Conservation (phyloP, 30 jellyfish, hydroid and myxozoan species). For the Aurelia aurita complex sp. Pacific region DNA sequence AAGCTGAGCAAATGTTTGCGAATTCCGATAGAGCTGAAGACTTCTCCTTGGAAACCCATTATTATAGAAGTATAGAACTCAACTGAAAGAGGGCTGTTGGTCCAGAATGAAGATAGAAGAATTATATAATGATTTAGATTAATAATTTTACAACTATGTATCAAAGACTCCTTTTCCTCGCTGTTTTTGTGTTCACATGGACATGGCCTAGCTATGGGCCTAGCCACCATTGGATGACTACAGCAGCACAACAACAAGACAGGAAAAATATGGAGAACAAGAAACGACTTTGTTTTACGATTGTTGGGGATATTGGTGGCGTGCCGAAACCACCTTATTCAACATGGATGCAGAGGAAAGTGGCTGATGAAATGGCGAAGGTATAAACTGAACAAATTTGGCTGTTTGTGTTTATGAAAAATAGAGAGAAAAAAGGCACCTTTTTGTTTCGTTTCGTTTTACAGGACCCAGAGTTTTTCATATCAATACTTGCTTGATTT, state of each 20-base stretch:
- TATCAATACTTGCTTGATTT: too few relatives aligned
- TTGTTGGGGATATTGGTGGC: conserved; percentile 96
- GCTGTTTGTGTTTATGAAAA: too few relatives aligned
- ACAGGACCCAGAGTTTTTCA: too few relatives aligned
- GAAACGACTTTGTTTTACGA: conserved; percentile 67
- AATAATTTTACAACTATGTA: not conserved
- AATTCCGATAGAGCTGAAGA: not conserved
- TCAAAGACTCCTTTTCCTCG: not conserved
- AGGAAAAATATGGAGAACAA: not conserved
- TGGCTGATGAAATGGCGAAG: conserved; percentile 91
- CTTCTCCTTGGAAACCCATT: not conserved
- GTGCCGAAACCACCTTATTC: conserved; percentile 84
- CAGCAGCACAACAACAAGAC: not conserved
- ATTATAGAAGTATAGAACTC: too few relatives aligned
- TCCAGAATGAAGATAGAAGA: too few relatives aligned
- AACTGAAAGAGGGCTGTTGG: too few relatives aligned
- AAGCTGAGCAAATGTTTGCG: conserved; percentile 12
- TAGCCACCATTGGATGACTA: not conserved
- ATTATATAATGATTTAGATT: too few relatives aligned
- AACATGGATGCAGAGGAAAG: conserved; percentile 86
- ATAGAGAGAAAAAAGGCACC: too few relatives aligned
- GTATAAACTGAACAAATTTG: conserved; percentile 14
- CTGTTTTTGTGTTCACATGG: conserved; percentile 5
- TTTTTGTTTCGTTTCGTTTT: too few relatives aligned
- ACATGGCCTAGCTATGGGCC: conserved; percentile 19